These are phyloP conservation scores for Chymomyza amoena DNA, from an alignment of 2,888 invertebrate species.

Conservation along the genomic window DNA sequence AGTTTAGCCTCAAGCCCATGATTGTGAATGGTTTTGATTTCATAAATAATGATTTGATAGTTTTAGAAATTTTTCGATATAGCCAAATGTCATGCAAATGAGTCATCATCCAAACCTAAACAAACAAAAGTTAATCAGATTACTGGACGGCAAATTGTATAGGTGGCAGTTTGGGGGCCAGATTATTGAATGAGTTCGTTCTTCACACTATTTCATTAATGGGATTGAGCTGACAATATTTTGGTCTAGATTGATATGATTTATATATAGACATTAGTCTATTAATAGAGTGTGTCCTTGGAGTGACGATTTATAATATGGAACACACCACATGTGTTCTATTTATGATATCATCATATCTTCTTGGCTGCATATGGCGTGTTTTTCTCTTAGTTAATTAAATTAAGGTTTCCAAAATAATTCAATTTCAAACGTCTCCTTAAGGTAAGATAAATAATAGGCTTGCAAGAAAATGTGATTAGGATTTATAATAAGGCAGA, in stretches of 20 bases:
- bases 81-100: conserved; percentile 65
- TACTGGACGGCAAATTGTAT: conserved; percentile 14
- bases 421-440: too few relatives aligned
- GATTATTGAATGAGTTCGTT: conserved; percentile 20
- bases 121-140: conserved; percentile 4
- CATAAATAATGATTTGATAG: conserved; percentile 5
- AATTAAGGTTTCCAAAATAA: too few relatives aligned
- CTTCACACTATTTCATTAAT: background rate
- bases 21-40: conserved; percentile 29
- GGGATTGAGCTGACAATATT: background rate
- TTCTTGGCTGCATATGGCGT: background rate
- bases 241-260: background rate
- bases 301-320: background rate
- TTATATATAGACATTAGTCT: background rate
- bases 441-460: too few relatives aligned
- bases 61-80: conserved; percentile 25
- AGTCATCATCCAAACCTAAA: conserved; percentile 38
- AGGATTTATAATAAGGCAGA: too few relatives aligned
- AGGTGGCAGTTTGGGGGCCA: background rate
- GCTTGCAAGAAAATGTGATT: too few relatives aligned
- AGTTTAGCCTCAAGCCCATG: conserved; percentile 38
- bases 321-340: background rate
- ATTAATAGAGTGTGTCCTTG: background rate
- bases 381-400: background rate
- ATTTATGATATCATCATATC: background rate